Base-by-base conservation (phyloP, 2,888 invertebrate genomes). In the Epirrhoe alternata region DNA sequence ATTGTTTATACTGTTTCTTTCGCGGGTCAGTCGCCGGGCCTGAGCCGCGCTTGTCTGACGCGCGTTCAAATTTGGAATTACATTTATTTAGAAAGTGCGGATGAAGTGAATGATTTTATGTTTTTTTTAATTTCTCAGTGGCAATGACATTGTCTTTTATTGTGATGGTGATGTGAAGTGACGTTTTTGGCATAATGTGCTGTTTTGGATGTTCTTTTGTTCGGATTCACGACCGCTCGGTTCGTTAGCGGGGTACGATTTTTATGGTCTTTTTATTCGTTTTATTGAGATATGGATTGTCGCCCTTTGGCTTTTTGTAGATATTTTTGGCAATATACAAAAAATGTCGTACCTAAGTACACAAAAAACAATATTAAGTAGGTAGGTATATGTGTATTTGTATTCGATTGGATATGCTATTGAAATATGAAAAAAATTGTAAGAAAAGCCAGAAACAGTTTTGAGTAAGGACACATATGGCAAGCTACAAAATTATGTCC, bases 11-110 rank as follows among this genome's bases (percentile, higher is more conserved):
- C 52, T 68, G 76, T 79, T 73, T 74, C 75, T 72, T 66, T 77
- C 77, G 77, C 79, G 77, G 84, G 85, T 82, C 87, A 91, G 91
- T 92, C 86, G 85, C 80, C 80, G 77, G 77, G 77, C 67, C 69
- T 71, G 76, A 68, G 74, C 81, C 80, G 79, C 73, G 73, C 71
- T 72, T 64, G 74, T 64, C 70, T 76, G 85, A 86, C 88, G 88
- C 78, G 81, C 64, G 66, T 69, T 69, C 59, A 52, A 70, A 72
- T 64, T 73, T 68, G 59, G 64, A 72, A 74, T 71, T 66, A 67
- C 35, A 69, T 69, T 70, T 68, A 47, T 74, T 84, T 86, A 81
- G 82, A 85, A 86, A 86, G 85, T 83, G 58, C 52, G 72, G 72
- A 78, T 80, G 77, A 79, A 64, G 78, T 78, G 69, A 72, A 75